Base-by-base conservation (phyloP, 1,140 invertebrate species). In the Pseudomyrmex pallidus region DNA sequence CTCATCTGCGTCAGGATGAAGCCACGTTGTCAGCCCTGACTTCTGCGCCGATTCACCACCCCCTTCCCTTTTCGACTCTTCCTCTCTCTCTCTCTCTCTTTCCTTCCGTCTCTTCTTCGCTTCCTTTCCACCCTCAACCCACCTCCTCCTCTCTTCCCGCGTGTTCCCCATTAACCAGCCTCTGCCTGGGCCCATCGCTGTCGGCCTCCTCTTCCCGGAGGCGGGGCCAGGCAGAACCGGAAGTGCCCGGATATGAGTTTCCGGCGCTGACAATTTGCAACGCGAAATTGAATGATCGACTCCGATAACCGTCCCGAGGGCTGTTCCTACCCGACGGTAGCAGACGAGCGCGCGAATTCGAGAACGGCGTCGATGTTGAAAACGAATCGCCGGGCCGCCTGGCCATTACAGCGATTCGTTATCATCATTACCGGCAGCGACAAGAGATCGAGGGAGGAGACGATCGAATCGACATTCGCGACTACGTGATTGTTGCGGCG, bases 191-290 rank as follows among this genome's bases (percentile, higher is more conserved):
- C 86, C 86, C 83, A 9, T 52, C 52, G 52, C 35, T 12, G 25
- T 46, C 54, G 17, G 20, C 17, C 50, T 46, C 68, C 68, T 44
- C 80, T 70, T 87, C 76, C 76, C 76, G 54, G 22, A 44, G 76
- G 76, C 76, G 76, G 76, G 76, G 61, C 76, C 66, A 70, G 54
- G 76, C 76, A 80, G 76, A 80, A 72, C 76, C 87, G 94, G 93
- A 94, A 93, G 92, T 91, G 89, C 93, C 94, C 94, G 94, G 94
- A 94, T 94, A 94, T 94, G 94, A 94, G 93, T 93, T 94, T 94
- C 94, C 94, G 93, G 91, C 93, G 89, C 91, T 91, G 92, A 94
- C 93, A 94, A 94, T 94, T 94, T 94, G 93, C 93, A 83, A 82
- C 86, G 84, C 86, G 87, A 89, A 89, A 89, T 80, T 80, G 76